Evolutionary conservation across 2,113 vertebrate genomes (phyloP), one percentile per base, ranked within the genome.

Genomic region (Festucalex cinctus): DNA sequence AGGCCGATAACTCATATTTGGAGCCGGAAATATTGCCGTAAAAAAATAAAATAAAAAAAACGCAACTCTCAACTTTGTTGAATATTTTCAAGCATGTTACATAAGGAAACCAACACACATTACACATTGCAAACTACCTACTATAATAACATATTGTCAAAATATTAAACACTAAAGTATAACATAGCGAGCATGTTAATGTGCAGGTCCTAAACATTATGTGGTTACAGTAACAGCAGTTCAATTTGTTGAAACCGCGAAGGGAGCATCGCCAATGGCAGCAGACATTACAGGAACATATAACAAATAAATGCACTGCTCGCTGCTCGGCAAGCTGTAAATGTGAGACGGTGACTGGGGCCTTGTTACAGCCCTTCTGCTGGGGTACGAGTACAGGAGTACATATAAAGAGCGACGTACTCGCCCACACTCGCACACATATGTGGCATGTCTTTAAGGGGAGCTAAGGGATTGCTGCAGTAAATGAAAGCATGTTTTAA

Each of bases 401-500:
- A 68, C 65, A 75, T 65, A 79, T 69, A 74, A 62, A 78, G 73
- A 65, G 48, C 70, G 24, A 77, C 75, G 78, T 46, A 74, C 66
- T 46, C 22, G 22, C 61, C 69, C 63, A 76, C 64, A 70, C 36
- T 74, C 66, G 69, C 51, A 73, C 36, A 69, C 75, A 66, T 63
- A 53, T 39, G 51, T 64, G 16, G 66, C 63, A 65, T 76, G 77
- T 61, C 43, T 80, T 86, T 86, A 77, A 88, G 64, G 69, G 76
- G 84, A 60, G 77, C 66, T 73, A 62, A 76, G 83, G 82, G 80
- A 89, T 57, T 75, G 57, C 32, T 71, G 83, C 66, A 75, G 67
- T 81, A 87, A 89, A 88, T 77, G 69, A 81, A 61, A 71, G 71
- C 58, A 70, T 9, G 66, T 70, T 84, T 87, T 90, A 80, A 90